These are phyloP conservation scores for Archips xylosteana DNA, from an alignment of 2,888 invertebrate species.

Conservation along the genomic window DNA sequence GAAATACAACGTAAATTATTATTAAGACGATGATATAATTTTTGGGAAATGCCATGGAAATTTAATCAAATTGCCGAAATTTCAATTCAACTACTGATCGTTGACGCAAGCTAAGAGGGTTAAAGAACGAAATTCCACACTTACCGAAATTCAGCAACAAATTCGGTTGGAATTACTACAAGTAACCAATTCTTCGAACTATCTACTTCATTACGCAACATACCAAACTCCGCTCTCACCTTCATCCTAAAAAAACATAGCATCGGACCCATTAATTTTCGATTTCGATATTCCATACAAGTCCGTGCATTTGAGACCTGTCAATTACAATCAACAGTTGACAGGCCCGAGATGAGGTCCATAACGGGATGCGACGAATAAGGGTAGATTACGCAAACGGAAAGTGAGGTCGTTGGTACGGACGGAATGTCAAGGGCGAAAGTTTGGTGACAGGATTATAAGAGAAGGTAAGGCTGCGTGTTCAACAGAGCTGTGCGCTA, in stretches of 20 bases:
- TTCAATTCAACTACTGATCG: no score
- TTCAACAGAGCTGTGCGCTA: no score
- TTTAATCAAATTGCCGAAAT: no score
- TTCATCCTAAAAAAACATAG: slow-evolving; percentile 23
- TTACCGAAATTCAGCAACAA: no score
- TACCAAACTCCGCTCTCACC: slow-evolving; percentile 19
- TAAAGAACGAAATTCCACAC: no score
- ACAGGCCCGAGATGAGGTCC: slow-evolving; percentile 13
- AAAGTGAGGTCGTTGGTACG: slow-evolving; percentile 42
- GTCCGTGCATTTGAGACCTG: slow-evolving; percentile 34
- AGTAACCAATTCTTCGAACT: background rate
- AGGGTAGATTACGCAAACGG: slow-evolving; percentile 42
- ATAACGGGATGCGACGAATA: slow-evolving; percentile 30
- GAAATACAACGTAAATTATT: no score
- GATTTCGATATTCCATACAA: slow-evolving; percentile 37
- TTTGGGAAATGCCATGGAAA: no score
- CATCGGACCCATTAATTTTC: slow-evolving; percentile 33
- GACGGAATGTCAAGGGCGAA: slow-evolving; percentile 42
- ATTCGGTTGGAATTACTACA: no score
- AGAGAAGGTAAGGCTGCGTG: no score
- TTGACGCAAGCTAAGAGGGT: no score
- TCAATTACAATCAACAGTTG: slow-evolving; percentile 38
- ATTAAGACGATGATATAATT: no score
- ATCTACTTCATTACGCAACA: slow-evolving; percentile 2
- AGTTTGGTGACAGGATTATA: slow-evolving; percentile 21